Percentiles rank a stretch among this genome's conserved stretches.
These are phyloP conservation scores for Ectobius pallidus DNA, from an alignment of 2,888 invertebrate genomes.

Conservation along the genomic window DNA sequence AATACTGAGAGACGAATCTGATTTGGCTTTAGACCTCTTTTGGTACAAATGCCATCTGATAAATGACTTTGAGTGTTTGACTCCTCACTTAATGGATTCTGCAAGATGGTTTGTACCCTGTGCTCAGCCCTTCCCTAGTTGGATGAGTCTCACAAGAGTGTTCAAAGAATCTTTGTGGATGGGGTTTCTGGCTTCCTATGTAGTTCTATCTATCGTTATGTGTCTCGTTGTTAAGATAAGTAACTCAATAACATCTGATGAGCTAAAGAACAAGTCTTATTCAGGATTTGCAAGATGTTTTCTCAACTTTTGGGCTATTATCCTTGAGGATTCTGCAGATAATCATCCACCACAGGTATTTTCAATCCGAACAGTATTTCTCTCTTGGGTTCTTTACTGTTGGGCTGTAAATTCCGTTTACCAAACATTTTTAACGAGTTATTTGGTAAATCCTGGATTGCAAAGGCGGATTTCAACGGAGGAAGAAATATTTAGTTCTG, in stretches of 20 bases:
- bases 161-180: neutral
- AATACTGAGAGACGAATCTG: neutral
- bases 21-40: neutral
- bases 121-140: neutral
- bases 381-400: constrained; percentile 1
- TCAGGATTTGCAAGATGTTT: neutral
- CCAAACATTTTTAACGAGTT: constrained; percentile 12
- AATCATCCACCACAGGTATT: neutral
- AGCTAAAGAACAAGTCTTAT: neutral
- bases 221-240: neutral
- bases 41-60: constrained; percentile 3
- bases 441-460: neutral
- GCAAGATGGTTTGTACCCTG: constrained; percentile 7
- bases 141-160: neutral
- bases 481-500: constrained; percentile 4
- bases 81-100: neutral
- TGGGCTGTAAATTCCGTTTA: constrained; percentile 16
- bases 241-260: neutral
- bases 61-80: neutral
- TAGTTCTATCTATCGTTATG: neutral
- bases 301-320: constrained; percentile 8
- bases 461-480: constrained; percentile 6
- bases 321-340: neutral
- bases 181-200: neutral
- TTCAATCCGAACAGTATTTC: neutral